phyloP scores from a whole-genome alignment of 2,113 vertebrate genomes.

The Chloroceryle aenea region DNA sequence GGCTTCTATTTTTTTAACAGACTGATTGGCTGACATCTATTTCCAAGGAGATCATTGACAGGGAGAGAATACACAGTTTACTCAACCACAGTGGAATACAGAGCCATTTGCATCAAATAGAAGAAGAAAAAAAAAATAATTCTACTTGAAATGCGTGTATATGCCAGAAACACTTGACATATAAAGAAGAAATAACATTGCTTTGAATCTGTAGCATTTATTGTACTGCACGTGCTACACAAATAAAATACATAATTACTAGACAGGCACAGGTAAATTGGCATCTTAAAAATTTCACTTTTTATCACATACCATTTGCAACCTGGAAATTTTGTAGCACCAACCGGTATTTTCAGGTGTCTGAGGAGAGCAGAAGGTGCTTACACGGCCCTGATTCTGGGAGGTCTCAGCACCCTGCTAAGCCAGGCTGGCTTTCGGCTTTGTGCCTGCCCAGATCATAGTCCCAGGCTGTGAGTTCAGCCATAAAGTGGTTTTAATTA shows the following conservation, averaged over 20 bases:
- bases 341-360: not conserved
- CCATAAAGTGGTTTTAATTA: not conserved
- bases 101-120: conserved; percentile 60
- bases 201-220: conserved; percentile 57
- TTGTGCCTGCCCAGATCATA: not conserved
- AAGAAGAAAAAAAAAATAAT: conserved; percentile 14
- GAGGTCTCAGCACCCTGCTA: not conserved
- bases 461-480: not conserved
- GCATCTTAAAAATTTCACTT: conserved; percentile 35
- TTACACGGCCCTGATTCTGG: fast-evolving
- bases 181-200: conserved; percentile 14
- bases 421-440: not conserved
- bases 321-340: not conserved
- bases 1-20: not conserved
- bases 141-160: conserved; percentile 52
- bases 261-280: conserved; percentile 43
- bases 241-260: conserved; percentile 57
- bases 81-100: conserved; percentile 39
- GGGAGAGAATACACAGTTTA: conserved; percentile 33
- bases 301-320: not conserved
- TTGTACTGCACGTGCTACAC: conserved; percentile 9
- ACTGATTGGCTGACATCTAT: conserved; percentile 62
- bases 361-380: not conserved
- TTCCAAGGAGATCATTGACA: conserved; percentile 63
- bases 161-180: conserved; percentile 56